These are phyloP conservation scores for Caenorhabditis wallacei DNA, from an alignment of 2,888 invertebrate species.

Conservation along the genomic window DNA sequence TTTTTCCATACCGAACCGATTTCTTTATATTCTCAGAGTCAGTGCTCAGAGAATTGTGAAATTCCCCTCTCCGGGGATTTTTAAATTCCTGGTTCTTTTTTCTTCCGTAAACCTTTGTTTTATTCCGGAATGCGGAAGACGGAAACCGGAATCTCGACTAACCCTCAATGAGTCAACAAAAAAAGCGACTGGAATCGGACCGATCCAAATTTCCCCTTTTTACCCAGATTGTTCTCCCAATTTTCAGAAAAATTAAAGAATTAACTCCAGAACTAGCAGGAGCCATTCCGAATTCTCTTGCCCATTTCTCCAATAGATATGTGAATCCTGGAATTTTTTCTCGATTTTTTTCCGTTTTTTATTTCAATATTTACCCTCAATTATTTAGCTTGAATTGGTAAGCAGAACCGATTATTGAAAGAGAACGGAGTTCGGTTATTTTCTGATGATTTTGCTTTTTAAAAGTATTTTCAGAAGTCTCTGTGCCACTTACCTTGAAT, in stretches of 20 bases:
- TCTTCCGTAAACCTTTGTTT: no score
- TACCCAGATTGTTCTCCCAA: no score
- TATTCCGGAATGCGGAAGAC: no score
- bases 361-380: conserved; percentile 18
- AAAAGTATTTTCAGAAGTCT: background rate
- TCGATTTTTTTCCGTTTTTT: background rate
- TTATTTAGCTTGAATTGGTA: conserved; percentile 58
- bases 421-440: conserved; percentile 23
- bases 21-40: conserved; percentile 83
- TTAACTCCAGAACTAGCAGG: conserved; percentile 31
- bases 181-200: conserved; percentile 59
- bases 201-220: no score
- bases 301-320: conserved; percentile 64
- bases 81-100: no score
- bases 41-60: no score
- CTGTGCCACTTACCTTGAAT: conserved; percentile 26
- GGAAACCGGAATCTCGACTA: background rate
- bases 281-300: conserved; percentile 45
- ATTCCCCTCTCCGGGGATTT: no score
- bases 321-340: conserved; percentile 55
- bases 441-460: conserved; percentile 20
- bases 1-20: conserved; percentile 84
- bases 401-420: conserved; percentile 48
- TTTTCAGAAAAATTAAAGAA: background rate
- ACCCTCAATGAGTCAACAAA: conserved; percentile 52